phyloP scores from a whole-genome alignment of 1,140 invertebrate genomes.

The Leptopilina clavipes region DNA sequence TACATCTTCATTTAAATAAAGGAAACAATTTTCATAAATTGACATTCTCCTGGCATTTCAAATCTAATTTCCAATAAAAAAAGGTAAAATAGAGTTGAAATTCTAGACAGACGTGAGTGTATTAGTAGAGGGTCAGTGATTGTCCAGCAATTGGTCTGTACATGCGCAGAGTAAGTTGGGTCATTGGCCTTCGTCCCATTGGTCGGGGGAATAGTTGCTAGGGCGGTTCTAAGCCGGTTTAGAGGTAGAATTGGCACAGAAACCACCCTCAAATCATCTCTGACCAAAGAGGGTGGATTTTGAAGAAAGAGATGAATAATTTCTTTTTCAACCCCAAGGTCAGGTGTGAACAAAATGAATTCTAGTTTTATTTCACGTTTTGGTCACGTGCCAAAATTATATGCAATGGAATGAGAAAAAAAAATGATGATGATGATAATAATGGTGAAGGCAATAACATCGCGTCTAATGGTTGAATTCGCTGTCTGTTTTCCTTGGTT shows the following conservation, averaged over 20 bases:
- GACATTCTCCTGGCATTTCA: too few relatives aligned
- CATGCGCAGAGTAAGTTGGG: constrained; percentile 65
- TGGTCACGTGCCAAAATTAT: constrained; percentile 44
- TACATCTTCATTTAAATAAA: too few relatives aligned
- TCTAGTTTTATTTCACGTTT: too few relatives aligned
- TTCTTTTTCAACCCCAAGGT: constrained; percentile 42
- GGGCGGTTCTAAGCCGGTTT: constrained; percentile 75
- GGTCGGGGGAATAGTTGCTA: constrained; percentile 59
- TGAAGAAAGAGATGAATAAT: neutral
- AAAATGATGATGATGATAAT: constrained; percentile 14
- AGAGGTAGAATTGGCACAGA: constrained; percentile 68
- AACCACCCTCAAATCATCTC: constrained; percentile 52
- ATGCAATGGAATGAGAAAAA: constrained; percentile 25
- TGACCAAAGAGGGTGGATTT: constrained; percentile 42
- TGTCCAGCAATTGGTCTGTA: constrained; percentile 61
- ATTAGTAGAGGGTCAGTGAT: constrained; percentile 48
- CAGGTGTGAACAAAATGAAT: constrained; percentile 41
- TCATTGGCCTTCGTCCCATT: constrained; percentile 66
- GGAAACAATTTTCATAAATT: too few relatives aligned
- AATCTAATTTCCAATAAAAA: too few relatives aligned
- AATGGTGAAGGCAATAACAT: neutral
- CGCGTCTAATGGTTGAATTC: constrained; percentile 34
- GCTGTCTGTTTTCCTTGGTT: constrained; percentile 25
- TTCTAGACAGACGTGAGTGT: too few relatives aligned
- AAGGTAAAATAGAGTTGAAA: too few relatives aligned